Evolutionary conservation across 1,140 invertebrate genomes (phyloP), one percentile per base, ranked within the genome.

Genomic region (Meloidogyne exigua): DNA sequence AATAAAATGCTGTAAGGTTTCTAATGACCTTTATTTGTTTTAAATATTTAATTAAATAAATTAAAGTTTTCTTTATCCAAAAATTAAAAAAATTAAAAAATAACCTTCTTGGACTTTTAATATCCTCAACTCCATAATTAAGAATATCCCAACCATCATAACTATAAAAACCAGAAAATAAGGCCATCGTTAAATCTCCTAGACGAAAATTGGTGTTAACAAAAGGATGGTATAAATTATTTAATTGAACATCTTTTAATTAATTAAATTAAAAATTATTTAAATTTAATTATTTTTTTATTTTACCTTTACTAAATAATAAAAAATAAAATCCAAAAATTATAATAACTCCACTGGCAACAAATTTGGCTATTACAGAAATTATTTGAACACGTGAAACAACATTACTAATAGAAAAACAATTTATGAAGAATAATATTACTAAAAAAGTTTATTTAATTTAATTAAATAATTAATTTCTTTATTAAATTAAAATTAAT

Each of bases 111-210:
- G 82, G 82, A 18, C 80, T 80, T 25, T 76, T 76, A 28, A 83
- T 75, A 57, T 85, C 82, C 63, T 83, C 83, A 65, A 73, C 80
- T 25, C 82, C 82, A 65, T 86, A 82, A 57, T 85, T 85, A 12
- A 83, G 65, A 66, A 83, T 85, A 63, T 83, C 82, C 82, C 82
- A 83, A 18, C 80, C 82, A 64, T 81, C 73, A 64, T 75, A 81
- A 49, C 39, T 64, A 67, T 85, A 83, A 25, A 83, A 76, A 4
- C 81, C 83, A 21, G 80, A 64, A 65, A 83, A 83, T n/a, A 79
- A 39, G 12, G 77, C 77, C 25, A 75, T 23, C 5, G 65, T 57
- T 32, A 63, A 23, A 70, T 39, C 18, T 11, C 74, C 74, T 39
- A 71, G 66, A 18, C 75, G 25, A 36, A n/a, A 28, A 57, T 42